Percentiles rank a stretch among this genome's conserved stretches.
These are phyloP conservation scores for Colletes latitarsis DNA, from an alignment of 1,140 invertebrate species.

Conservation along the genomic window DNA sequence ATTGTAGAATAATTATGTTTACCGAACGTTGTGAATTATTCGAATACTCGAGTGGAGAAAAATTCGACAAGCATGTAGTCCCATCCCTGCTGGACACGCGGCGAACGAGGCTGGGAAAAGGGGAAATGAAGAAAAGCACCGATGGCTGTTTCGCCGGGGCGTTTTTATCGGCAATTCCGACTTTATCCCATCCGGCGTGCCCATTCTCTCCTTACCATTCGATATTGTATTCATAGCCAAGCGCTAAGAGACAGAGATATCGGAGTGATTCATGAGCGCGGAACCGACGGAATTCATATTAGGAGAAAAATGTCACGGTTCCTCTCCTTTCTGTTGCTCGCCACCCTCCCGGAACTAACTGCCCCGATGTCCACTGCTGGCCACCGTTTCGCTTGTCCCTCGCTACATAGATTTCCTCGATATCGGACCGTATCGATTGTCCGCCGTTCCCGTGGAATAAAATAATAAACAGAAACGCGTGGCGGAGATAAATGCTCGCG, in stretches of 20 bases:
- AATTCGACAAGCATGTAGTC: too few species aligned
- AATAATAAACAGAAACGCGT: constrained; percentile 19
- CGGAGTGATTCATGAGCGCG: constrained; percentile 63
- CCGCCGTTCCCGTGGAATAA: neutral
- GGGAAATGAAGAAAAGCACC: constrained; percentile 46
- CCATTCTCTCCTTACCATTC: constrained; percentile 56
- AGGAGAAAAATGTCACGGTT: constrained; percentile 59
- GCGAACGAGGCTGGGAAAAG: constrained; percentile 23
- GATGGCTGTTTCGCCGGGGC: constrained; percentile 46
- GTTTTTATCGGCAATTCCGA: constrained; percentile 70
- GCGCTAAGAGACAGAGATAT: constrained; percentile 67
- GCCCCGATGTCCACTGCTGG: constrained; percentile 30
- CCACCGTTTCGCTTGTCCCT: constrained; percentile 2
- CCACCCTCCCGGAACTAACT: constrained; percentile 18
- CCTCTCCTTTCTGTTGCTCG: constrained; percentile 1
- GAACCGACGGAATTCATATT: constrained; percentile 67
- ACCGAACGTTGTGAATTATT: too few species aligned
- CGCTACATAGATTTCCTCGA: constrained; percentile 24
- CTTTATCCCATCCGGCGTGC: constrained; percentile 53
- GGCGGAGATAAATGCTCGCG: neutral
- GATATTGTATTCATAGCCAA: constrained; percentile 73
- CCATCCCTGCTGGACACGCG: neutral
- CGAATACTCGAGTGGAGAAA: too few species aligned
- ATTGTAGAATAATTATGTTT: too few species aligned
- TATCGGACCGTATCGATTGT: constrained; percentile 35